Conservation (phyloP, 92 coral and sea anemone species). For the Metridium senile region DNA sequence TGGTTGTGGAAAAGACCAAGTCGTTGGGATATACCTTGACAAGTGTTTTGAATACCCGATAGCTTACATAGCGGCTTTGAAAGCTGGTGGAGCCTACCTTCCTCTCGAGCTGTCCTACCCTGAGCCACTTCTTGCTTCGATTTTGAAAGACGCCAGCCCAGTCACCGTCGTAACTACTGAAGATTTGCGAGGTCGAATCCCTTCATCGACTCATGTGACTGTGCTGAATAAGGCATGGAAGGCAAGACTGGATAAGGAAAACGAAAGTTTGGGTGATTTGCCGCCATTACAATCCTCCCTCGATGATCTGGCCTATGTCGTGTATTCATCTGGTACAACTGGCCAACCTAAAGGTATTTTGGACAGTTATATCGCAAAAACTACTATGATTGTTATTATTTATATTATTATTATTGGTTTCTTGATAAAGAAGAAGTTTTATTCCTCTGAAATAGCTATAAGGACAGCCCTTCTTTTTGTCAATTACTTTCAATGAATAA, state of each 20-base stretch:
- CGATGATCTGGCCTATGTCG: constrained; percentile 81
- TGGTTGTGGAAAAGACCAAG: constrained; percentile 66
- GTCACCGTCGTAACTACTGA: constrained; percentile 65
- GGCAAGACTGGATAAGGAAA: constrained; percentile 53
- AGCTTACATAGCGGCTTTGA: constrained; percentile 70
- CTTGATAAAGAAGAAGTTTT: too few relatives aligned
- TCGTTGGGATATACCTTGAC: constrained; percentile 81
- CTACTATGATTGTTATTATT: not conserved
- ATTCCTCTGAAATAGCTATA: too few relatives aligned
- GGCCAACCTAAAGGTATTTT: constrained; percentile 83
- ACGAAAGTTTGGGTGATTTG: constrained; percentile 33
- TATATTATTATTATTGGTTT: too few relatives aligned
- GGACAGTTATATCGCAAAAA: not conserved
- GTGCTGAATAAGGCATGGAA: constrained; percentile 75
- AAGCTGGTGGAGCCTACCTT: constrained; percentile 88
- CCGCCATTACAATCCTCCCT: constrained; percentile 41
- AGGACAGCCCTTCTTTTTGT: too few relatives aligned
- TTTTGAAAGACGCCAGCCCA: constrained; percentile 76
- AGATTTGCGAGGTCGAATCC: constrained; percentile 55
- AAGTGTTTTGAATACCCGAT: constrained; percentile 76
- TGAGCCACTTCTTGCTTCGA: constrained; percentile 59
- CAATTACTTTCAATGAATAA: too few relatives aligned
- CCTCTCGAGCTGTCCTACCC: constrained; percentile 83
- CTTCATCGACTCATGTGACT: constrained; percentile 49
- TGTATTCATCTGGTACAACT: constrained; percentile 90